These are phyloP conservation scores for Sphenodon punctatus DNA, from an alignment of 2,797 vertebrate genomes.

Conservation along the genomic window DNA sequence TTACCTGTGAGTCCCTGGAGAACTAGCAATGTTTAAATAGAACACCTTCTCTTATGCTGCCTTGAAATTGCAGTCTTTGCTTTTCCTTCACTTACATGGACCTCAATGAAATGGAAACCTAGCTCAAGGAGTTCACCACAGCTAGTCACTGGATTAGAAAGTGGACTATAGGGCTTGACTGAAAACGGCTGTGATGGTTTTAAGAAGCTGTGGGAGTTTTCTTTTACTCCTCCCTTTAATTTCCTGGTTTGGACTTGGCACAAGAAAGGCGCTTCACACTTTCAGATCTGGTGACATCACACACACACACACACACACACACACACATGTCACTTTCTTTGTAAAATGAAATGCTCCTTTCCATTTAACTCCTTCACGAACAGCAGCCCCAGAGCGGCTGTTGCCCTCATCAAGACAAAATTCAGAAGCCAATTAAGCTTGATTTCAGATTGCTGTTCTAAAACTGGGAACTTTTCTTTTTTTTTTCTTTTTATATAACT, in stretches of 20 bases:
- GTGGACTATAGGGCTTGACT: background rate
- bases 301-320: rapidly evolving
- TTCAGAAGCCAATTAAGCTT: background rate
- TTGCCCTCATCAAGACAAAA: background rate
- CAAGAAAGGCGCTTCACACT: background rate
- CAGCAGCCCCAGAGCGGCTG: background rate
- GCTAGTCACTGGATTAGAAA: background rate
- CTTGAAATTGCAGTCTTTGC: background rate
- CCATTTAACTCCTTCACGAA: background rate
- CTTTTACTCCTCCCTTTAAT: constrained; percentile 14
- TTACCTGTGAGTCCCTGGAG: background rate
- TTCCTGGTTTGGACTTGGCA: constrained; percentile 25
- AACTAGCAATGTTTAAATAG: background rate
- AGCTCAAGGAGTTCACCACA: background rate
- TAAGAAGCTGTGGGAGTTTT: background rate
- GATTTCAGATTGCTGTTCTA: background rate
- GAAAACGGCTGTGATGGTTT: background rate
- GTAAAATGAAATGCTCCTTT: background rate
- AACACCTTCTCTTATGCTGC: background rate
- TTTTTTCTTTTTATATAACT: too few relatives aligned
- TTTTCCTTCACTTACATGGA: constrained; percentile 14
- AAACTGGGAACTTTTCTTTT: too few relatives aligned
- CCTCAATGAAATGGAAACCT: background rate
- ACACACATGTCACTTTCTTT: background rate
- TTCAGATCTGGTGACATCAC: background rate